phyloP scores from a whole-genome alignment of 2,888 invertebrate species.

The Sphaerophoria rueppellii region DNA sequence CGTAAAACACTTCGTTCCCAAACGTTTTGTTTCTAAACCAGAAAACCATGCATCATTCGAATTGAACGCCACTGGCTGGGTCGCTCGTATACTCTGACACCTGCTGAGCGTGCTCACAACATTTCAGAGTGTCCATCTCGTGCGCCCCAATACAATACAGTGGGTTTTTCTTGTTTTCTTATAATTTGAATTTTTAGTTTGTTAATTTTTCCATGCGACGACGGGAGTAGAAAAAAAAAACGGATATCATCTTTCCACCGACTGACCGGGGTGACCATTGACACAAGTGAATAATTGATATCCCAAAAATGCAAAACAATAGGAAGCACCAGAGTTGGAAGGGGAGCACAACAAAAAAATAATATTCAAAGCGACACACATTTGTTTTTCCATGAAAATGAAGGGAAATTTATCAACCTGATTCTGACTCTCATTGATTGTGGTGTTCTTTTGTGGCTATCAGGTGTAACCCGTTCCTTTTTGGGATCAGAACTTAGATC shows the following conservation, averaged over 20 bases:
- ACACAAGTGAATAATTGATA: constrained; percentile 65
- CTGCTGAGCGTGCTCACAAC: constrained; percentile 62
- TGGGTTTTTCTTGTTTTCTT: constrained; percentile 31
- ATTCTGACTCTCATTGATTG: constrained; percentile 1
- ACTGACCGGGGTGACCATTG: constrained; percentile 54
- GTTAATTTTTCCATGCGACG: constrained; percentile 17
- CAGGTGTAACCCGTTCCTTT: constrained; percentile 43
- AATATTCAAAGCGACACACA: constrained; percentile 14
- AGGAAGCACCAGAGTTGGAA: neutral
- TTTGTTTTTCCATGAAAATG: neutral
- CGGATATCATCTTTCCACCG: constrained; percentile 69
- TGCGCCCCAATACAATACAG: constrained; percentile 33
- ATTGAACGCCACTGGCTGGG: neutral
- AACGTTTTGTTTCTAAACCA: constrained; percentile 53
- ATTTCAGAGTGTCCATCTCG: constrained; percentile 14
- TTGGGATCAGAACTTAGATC: constrained; percentile 18
- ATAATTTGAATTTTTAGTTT: constrained; percentile 52
- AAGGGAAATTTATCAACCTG: constrained; percentile 63
- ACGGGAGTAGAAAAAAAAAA: neutral
- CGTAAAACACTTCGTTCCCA: constrained; percentile 39
- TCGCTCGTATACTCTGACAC: constrained; percentile 40
- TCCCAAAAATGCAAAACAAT: constrained; percentile 32
- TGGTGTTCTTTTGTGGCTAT: neutral
- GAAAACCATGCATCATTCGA: constrained; percentile 58
- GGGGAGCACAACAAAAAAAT: neutral